Conservation (phyloP, 2,888 invertebrate genomes). For the Ophioninae sp. region DNA sequence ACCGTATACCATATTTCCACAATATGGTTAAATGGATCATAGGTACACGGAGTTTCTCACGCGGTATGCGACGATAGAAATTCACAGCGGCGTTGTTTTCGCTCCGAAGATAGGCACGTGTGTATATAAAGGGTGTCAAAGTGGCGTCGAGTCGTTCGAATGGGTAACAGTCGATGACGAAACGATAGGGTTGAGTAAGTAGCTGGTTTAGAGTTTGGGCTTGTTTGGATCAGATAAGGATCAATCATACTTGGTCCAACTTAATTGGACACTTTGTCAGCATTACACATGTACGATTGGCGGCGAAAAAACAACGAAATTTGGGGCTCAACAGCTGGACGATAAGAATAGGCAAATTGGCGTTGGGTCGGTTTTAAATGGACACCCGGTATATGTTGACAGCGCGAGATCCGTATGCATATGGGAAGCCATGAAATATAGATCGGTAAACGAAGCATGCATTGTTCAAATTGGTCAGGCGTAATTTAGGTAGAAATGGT, state of each 20-base stretch:
- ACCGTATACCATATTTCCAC: slow-evolving; percentile 17
- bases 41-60: slow-evolving; percentile 8
- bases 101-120: background rate
- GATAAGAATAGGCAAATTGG: background rate
- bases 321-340: background rate
- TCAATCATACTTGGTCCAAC: no score
- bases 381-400: background rate
- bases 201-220: no score
- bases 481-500: background rate
- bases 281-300: no score
- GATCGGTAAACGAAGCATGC: background rate
- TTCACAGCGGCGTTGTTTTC: slow-evolving; percentile 8
- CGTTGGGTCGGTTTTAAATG: background rate
- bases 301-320: background rate
- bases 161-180: background rate
- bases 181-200: background rate
- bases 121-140: background rate
- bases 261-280: no score
- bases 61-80: slow-evolving; percentile 12
- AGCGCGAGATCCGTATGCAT: background rate
- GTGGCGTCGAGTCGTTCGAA: background rate
- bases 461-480: background rate
- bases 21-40: slow-evolving; percentile 35
- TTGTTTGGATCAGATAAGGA: no score
- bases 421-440: background rate